These are phyloP conservation scores for Prionailurus bengalensis DNA, from an alignment of 2,113 vertebrate genomes.

Conservation along the genomic window DNA sequence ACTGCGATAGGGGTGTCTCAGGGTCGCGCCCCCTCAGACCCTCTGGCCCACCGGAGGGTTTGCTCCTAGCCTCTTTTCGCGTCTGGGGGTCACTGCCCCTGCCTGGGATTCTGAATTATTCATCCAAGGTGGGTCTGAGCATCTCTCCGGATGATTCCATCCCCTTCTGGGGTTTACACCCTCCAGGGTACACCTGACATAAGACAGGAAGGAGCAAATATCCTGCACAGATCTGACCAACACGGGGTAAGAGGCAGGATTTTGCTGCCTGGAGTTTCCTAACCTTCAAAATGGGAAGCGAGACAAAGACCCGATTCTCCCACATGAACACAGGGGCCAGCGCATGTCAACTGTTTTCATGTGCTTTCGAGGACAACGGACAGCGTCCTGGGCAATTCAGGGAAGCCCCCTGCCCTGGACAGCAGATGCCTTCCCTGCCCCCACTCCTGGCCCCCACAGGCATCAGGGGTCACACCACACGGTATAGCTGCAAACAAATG, in stretches of 20 bases:
- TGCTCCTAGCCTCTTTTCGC: no score
- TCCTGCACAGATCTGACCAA: background rate
- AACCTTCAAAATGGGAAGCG: background rate
- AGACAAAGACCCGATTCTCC: background rate
- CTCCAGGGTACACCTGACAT: background rate
- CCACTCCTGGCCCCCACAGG: no score
- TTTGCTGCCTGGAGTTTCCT: background rate
- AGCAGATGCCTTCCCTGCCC: background rate
- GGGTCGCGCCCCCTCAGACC: no score
- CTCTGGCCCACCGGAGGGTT: rapidly evolving
- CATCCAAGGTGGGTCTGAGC: no score
- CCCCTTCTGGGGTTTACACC: background rate
- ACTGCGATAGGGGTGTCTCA: background rate
- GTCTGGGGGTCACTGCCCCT: background rate
- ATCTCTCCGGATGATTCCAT: background rate
- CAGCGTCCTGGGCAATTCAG: no score
- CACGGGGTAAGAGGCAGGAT: background rate
- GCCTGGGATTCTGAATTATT: background rate
- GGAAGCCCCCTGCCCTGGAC: rapidly evolving
- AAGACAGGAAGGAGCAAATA: background rate
- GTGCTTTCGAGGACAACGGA: background rate
- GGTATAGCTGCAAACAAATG: background rate
- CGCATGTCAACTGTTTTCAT: background rate
- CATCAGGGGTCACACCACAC: no score
- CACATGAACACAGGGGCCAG: rapidly evolving